Evolutionary conservation across 2,888 invertebrate species (phyloP).

Genomic region (Agapostemon virescens): DNA sequence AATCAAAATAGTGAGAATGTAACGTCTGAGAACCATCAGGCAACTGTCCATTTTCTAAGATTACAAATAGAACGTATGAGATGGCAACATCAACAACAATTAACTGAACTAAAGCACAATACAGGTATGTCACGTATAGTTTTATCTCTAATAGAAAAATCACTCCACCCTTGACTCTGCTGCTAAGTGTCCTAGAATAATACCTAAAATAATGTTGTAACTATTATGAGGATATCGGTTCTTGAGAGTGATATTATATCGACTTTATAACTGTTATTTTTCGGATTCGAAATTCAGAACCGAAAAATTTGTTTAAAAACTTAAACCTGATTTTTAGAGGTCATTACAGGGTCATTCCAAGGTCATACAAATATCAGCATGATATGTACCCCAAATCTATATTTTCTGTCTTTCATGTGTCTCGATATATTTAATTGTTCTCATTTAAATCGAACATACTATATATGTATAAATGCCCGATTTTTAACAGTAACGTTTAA

Average conservation of each 20-base stretch:
- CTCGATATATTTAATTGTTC: neutral
- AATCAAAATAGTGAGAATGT: constrained; percentile 60
- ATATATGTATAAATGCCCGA: neutral
- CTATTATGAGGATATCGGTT: too few species aligned
- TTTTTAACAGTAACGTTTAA: too few species aligned
- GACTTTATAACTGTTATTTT: too few species aligned
- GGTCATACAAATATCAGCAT: neutral
- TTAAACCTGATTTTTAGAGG: neutral
- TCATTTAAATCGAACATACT: neutral
- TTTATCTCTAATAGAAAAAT: neutral
- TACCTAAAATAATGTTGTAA: too few species aligned
- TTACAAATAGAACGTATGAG: constrained; percentile 87
- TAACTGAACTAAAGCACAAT: constrained; percentile 88
- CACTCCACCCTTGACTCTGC: neutral
- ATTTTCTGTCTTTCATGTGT: neutral
- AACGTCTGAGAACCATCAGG: constrained; percentile 80
- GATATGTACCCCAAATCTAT: neutral
- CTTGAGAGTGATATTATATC: too few species aligned
- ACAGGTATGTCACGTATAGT: constrained; percentile 81
- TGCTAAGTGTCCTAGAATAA: neutral
- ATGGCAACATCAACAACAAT: constrained; percentile 88
- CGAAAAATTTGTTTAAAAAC: neutral
- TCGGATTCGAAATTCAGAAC: too few species aligned
- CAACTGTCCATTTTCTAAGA: constrained; percentile 84
- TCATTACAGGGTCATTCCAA: neutral